phyloP scores from a whole-genome alignment of 2,888 invertebrate species.

The Timema podura region DNA sequence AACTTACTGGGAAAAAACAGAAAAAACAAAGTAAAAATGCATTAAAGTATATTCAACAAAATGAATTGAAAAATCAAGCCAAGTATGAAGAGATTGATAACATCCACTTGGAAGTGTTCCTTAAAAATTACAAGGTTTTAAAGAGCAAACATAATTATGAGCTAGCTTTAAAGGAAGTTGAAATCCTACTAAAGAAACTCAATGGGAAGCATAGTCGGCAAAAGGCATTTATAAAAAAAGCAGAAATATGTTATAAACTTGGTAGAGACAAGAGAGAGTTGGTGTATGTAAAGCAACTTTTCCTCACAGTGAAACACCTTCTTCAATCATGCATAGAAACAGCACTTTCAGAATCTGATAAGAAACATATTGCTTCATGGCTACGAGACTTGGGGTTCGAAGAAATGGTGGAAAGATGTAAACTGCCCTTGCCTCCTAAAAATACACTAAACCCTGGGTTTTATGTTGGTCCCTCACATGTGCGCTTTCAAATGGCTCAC shows the following conservation, averaged over 20 bases:
- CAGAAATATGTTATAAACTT: conserved; percentile 3
- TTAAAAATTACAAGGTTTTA: background rate
- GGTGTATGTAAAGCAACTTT: conserved; percentile 16
- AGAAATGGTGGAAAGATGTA: conserved; percentile 5
- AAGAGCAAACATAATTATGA: background rate
- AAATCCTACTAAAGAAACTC: background rate
- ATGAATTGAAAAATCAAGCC: background rate
- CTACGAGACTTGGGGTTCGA: conserved; percentile 13
- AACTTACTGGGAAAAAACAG: background rate
- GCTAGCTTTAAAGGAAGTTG: conserved; percentile 3
- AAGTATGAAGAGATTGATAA: conserved; percentile 1
- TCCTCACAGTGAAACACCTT: background rate
- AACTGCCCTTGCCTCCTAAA: background rate
- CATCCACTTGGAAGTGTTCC: background rate
- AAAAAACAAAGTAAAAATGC: background rate
- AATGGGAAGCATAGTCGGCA: background rate
- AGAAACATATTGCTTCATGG: conserved; percentile 1
- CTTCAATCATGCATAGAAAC: background rate
- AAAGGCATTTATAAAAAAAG: background rate
- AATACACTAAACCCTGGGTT: background rate
- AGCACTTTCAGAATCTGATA: background rate
- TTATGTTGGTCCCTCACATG: conserved; percentile 10
- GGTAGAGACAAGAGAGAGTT: conserved; percentile 2
- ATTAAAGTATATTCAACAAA: background rate
- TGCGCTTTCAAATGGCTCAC: conserved; percentile 32